phyloP scores from a whole-genome alignment of 2,888 invertebrate species.

The Amiota minor region DNA sequence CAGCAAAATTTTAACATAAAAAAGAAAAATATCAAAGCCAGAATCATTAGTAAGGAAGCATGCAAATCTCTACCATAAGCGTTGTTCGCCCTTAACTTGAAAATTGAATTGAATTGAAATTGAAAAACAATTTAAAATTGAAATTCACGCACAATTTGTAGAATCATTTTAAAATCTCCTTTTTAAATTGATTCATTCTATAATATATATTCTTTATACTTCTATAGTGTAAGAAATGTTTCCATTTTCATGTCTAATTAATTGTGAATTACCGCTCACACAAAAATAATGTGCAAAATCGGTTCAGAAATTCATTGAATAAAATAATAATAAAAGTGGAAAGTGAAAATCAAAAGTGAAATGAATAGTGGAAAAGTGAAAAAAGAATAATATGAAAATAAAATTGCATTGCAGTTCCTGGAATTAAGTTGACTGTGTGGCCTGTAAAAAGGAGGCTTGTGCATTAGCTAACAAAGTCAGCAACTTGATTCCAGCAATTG shows the following conservation, averaged over 20 bases:
- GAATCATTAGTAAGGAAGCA: too few relatives aligned
- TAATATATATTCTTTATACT: too few relatives aligned
- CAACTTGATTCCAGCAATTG: conserved; percentile 75
- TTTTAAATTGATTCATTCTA: too few relatives aligned
- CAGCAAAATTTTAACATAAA: too few relatives aligned
- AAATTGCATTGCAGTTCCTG: conserved; percentile 72
- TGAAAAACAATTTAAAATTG: too few relatives aligned
- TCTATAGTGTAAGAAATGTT: too few relatives aligned
- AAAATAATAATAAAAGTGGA: neutral
- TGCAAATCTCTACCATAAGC: too few relatives aligned
- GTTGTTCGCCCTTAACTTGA: too few relatives aligned
- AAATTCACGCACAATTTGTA: too few relatives aligned
- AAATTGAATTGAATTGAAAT: too few relatives aligned
- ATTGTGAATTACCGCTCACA: neutral
- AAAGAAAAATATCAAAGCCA: too few relatives aligned
- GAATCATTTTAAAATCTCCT: too few relatives aligned
- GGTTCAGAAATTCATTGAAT: neutral
- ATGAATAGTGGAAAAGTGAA: neutral
- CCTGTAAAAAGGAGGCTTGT: conserved; percentile 68
- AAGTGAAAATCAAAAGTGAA: neutral
- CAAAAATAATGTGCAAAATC: neutral
- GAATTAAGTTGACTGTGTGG: conserved; percentile 75
- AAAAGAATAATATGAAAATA: conserved; percentile 28
- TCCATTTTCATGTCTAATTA: neutral
- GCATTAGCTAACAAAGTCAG: conserved; percentile 71